Evolutionary conservation across 2,888 invertebrate species (phyloP).

Genomic region (Hartigia nigra): DNA sequence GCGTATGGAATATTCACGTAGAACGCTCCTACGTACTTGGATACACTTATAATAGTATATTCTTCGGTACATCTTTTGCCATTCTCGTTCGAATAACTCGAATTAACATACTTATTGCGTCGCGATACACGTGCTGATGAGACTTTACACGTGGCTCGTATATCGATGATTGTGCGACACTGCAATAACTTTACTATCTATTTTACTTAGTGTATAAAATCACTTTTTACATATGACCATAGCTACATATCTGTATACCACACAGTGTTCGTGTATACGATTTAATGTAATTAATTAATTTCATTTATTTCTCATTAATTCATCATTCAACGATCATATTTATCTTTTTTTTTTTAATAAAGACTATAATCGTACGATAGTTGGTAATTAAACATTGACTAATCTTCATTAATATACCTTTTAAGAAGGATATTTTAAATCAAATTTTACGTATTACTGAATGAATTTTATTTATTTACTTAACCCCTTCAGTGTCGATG

Average conservation of each 20-base stretch:
- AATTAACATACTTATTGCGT: conserved; percentile 48
- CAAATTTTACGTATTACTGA: not conserved
- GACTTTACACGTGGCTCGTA: not conserved
- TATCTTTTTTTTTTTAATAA: not conserved
- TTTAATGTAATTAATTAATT: not conserved
- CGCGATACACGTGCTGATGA: conserved; percentile 3
- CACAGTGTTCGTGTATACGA: not conserved
- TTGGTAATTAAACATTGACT: not conserved
- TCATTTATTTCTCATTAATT: not conserved
- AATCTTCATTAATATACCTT: not conserved
- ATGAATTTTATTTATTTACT: not conserved
- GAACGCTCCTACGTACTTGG: too few relatives aligned
- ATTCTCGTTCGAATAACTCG: conserved; percentile 19
- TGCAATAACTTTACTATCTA: too few relatives aligned
- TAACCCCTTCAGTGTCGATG: too few relatives aligned
- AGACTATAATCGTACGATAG: not conserved
- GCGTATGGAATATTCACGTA: not conserved
- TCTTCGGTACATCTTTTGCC: not conserved
- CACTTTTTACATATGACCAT: not conserved
- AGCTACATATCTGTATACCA: not conserved
- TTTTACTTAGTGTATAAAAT: not conserved
- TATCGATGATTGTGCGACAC: too few relatives aligned
- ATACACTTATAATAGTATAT: not conserved
- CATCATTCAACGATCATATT: not conserved
- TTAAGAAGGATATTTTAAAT: not conserved